phyloP scores from a whole-genome alignment of 2,888 invertebrate genomes.

The Antheraea assamensis region DNA sequence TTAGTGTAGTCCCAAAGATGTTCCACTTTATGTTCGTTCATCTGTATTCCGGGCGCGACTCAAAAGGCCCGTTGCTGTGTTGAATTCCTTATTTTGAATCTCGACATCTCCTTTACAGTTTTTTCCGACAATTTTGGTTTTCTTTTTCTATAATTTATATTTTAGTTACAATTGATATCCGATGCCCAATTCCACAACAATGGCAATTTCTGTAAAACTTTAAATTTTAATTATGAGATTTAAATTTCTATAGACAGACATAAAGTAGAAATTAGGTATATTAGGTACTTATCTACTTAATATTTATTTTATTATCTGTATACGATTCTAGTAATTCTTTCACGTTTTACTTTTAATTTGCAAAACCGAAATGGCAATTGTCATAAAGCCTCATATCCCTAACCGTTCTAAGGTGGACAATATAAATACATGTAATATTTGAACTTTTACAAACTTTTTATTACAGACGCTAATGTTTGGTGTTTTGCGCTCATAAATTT shows the following conservation, averaged over 20 bases:
- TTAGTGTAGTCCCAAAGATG: constrained; percentile 51
- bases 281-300: background rate
- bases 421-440: constrained; percentile 22
- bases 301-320: background rate
- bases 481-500: constrained; percentile 36
- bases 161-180: background rate
- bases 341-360: background rate
- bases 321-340: background rate
- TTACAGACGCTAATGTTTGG: constrained; percentile 33
- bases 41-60: constrained; percentile 58
- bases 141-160: constrained; percentile 8
- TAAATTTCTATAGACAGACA: background rate
- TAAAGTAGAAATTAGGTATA: background rate
- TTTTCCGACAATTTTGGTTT: constrained; percentile 27
- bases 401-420: background rate
- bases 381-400: background rate
- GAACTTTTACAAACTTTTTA: constrained; percentile 42
- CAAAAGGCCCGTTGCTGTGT: constrained; percentile 48
- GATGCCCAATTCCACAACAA: too few relatives aligned
- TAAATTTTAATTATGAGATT: too few relatives aligned
- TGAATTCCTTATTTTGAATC: constrained; percentile 62
- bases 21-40: constrained; percentile 61
- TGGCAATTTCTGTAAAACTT: too few relatives aligned
- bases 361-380: background rate
- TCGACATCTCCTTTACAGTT: constrained; percentile 47